Evolutionary conservation across 2,888 invertebrate species (phyloP), one percentile per base, ranked within the genome.

Genomic region (Dolomedes plantarius): DNA sequence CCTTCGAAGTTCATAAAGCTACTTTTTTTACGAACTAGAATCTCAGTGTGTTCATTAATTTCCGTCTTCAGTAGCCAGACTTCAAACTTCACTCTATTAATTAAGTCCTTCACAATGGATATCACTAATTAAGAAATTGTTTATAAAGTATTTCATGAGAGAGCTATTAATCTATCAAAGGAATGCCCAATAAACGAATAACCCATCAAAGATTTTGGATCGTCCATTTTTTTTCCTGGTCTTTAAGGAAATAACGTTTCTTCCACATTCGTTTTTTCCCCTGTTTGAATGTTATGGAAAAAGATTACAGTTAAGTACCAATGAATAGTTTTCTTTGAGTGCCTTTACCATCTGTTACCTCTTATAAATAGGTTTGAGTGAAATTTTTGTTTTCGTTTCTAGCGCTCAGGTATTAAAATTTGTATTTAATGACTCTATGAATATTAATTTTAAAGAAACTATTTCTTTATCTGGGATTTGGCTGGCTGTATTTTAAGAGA

Each of bases 231-330:
- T 36, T 36, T 36, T 7, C 5, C 36, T 36, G 11, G 11, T 36
- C 36, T 36, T 11, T 36, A 7, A 5, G 36, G 5, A 5, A 36
- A 36, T 7, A 5, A 36, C 36, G 5, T 36, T 36, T 36, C 36
- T 36, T 36, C 11, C 36, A 7, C 16, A 46, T 9, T 36, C 16
- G 32, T 6, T 32, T 67, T 13, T 32, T 0, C 67, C 11, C 28
- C 29, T 28, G 5, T 28, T 29, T 67, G 16, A n/a, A 1, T 32
- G 31, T 19, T n/a, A 39, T 36, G 28, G 64, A 19, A 28, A 64
- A 81, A 75, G 81, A 75, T 81, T 81, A 39, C 36, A 68, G 74
- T 69, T 81, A 81, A 75, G 74, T 62, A 69, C 41, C 74, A 62
- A 36, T 23, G 50, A 28, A 29, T 46, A 56, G 41, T 46, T 81